These are phyloP conservation scores for Synergus laeviventris DNA, from an alignment of 2,888 invertebrate species.

Conservation along the genomic window DNA sequence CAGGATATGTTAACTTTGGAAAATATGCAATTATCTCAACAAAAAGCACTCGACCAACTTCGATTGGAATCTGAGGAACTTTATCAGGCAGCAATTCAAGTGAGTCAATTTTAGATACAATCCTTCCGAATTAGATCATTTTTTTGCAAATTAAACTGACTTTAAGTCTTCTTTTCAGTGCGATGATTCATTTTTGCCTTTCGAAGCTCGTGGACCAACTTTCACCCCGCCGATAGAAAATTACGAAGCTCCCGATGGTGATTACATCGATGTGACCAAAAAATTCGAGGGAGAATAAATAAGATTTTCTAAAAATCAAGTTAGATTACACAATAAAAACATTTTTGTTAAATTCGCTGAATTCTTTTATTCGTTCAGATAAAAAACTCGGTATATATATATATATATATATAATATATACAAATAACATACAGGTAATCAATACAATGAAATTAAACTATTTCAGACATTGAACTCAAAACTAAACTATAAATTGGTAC, in stretches of 20 bases:
- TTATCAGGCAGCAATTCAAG: constrained; percentile 91
- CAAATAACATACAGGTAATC: constrained; percentile 30
- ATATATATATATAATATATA: constrained; percentile 43
- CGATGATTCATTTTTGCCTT: constrained; percentile 85
- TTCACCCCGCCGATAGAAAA: constrained; percentile 89
- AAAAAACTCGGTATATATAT: constrained; percentile 42
- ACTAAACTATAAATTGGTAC: background rate
- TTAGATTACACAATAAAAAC: constrained; percentile 12
- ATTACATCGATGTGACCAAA: constrained; percentile 88
- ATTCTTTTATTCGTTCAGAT: constrained; percentile 35
- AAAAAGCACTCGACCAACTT: constrained; percentile 88
- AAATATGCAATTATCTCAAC: constrained; percentile 83
- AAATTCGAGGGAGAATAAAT: constrained; percentile 72
- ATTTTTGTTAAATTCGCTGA: constrained; percentile 1
- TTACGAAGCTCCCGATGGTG: constrained; percentile 92
- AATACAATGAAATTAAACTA: constrained; percentile 2
- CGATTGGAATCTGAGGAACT: constrained; percentile 89
- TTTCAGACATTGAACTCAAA: no score
- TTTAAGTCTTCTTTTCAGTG: constrained; percentile 78
- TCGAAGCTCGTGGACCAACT: constrained; percentile 84
- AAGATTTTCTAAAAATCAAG: background rate
- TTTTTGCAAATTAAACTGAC: constrained; percentile 3
- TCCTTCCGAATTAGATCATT: background rate
- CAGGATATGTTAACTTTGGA: constrained; percentile 84
- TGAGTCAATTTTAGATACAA: constrained; percentile 69